These are phyloP conservation scores for Myrmophylax atrothorax DNA, from an alignment of 2,113 vertebrate genomes.

Conservation along the genomic window DNA sequence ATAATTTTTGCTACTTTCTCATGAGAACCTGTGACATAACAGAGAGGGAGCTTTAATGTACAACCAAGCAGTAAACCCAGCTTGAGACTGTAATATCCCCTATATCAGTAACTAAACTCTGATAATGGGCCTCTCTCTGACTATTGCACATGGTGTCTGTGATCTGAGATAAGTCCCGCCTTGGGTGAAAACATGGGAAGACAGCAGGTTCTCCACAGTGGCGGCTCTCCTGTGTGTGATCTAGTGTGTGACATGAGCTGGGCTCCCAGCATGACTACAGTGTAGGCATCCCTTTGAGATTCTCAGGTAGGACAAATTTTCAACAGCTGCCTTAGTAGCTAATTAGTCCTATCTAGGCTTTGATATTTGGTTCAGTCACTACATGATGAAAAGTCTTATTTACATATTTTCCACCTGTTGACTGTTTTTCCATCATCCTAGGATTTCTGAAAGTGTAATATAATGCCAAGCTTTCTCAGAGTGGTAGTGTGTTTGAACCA, in stretches of 20 bases:
- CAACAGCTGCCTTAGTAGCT: conserved; percentile 19
- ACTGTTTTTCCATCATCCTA: not conserved
- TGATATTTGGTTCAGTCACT: conserved; percentile 21
- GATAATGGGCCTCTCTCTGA: not conserved
- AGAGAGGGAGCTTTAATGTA: not conserved
- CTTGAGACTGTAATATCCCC: accelerated
- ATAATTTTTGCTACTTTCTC: not conserved
- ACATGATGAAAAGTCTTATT: conserved; percentile 39
- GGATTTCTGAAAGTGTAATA: not conserved
- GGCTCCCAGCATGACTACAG: not conserved
- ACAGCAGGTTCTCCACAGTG: accelerated
- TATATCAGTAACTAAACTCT: not conserved
- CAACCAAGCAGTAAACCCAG: not conserved
- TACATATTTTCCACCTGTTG: conserved; percentile 34
- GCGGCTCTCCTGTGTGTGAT: accelerated
- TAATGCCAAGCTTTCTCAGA: not conserved
- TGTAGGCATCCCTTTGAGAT: not conserved
- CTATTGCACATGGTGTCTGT: not conserved
- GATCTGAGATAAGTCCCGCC: not conserved
- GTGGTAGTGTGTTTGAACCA: not conserved
- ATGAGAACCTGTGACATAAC: not conserved
- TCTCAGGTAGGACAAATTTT: conserved; percentile 30
- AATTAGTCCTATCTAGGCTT: conserved; percentile 21
- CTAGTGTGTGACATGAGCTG: accelerated
- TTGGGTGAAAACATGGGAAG: not conserved